A percentile compares a stretch with the other conserved stretches of the same genome.
phyloP scores from a whole-genome alignment of 2,888 invertebrate species.

The Acleris cristana region DNA sequence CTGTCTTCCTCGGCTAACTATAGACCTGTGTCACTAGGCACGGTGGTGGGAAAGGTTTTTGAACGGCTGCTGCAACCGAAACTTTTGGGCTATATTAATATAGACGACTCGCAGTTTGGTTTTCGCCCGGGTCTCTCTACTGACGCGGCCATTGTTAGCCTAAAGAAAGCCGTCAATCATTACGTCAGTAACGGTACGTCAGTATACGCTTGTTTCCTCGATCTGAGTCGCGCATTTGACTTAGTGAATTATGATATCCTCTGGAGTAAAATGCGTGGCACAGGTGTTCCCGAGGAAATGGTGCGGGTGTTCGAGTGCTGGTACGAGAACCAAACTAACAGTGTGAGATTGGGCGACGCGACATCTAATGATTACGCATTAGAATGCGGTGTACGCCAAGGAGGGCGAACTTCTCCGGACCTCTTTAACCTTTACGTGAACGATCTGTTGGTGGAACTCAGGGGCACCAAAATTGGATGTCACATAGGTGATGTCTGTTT shows the following conservation, averaged over 20 bases:
- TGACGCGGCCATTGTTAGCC: neutral
- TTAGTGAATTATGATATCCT: neutral
- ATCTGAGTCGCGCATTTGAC: slow-evolving; percentile 10
- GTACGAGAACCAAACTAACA: neutral
- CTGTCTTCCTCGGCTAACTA: neutral
- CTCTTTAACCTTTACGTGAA: neutral
- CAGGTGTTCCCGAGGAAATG: neutral
- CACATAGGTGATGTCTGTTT: neutral
- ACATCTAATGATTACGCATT: slow-evolving; percentile 10
- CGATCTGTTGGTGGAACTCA: neutral
- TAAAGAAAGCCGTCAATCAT: slow-evolving; percentile 1
- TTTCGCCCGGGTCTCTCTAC: slow-evolving; percentile 15
- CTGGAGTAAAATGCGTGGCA: neutral
- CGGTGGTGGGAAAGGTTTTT: slow-evolving; percentile 8
- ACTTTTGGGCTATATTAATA: neutral
- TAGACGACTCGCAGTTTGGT: slow-evolving; percentile 6
- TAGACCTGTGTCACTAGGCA: slow-evolving; percentile 13
- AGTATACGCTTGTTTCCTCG: neutral
- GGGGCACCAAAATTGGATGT: neutral
- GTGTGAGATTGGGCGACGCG: slow-evolving; percentile 8
- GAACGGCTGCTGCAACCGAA: neutral
- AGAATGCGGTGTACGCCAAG: slow-evolving; percentile 23
- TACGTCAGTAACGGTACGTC: neutral
- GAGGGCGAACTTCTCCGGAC: slow-evolving; percentile 8
- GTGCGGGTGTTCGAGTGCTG: neutral